Evolutionary conservation across 1,140 invertebrate species (phyloP), one percentile per base, ranked within the genome.

Genomic region (Cephus cinctus): DNA sequence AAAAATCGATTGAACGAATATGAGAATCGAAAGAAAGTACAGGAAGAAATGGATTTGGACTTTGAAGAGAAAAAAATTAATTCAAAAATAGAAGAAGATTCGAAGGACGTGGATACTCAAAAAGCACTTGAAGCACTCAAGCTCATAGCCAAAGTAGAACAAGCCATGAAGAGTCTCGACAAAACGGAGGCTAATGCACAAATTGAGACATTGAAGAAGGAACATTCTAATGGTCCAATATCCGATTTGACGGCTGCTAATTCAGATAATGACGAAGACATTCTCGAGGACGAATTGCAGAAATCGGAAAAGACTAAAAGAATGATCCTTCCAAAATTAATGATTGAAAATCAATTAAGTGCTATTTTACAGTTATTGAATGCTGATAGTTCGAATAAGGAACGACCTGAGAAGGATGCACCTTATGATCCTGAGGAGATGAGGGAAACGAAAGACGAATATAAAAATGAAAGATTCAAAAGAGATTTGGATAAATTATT

Each of bases 101-200:
- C 16, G 6, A 40, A 56, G 32, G 31, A 19, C n/a, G 45, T 56
- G 30, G 45, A 57, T 21, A 52, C 51, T 4, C 40, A 47, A 8
- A 57, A 55, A 21, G 46, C 51, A 30, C 52, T 53, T 18, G 54
- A 61, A 14, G 52, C 53, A 14, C 25, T 61, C 18, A 47, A 35
- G n/a, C 40, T 62, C 23, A 59, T 61, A 40, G 56, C 46, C 5
- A 56, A 59, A 52, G 46, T 56, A 22, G 61, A 62, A 22, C 44
- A 45, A 16, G 36, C 43, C 0, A 46, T 61, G 36, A 56, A 58
- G 39, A 39, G 27, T 22, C 8, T 54, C 1, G 54, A 59, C 8
- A 45, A 43, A 36, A 30, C 22, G 8, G 32, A 44, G 1, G 15
- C n/a, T 2, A 15, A 40, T 2, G 8, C n/a, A 20, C 20, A 20